Evolutionary conservation across 2,888 invertebrate species (phyloP), one percentile per base, ranked within the genome.

Genomic region (Apodemia hepburni): DNA sequence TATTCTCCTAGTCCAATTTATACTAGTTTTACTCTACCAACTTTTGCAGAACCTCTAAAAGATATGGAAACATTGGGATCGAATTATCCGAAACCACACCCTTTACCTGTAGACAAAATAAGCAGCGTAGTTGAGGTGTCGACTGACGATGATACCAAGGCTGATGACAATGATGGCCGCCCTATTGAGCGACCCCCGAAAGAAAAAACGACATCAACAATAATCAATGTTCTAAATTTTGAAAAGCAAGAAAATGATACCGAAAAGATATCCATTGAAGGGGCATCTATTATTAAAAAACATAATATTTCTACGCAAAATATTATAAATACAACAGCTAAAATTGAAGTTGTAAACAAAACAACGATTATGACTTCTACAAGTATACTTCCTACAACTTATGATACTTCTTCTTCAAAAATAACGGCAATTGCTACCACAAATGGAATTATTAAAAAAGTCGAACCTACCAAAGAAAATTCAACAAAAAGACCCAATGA

Each of bases 21-120:
- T 71, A 95, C 94, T 17, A 95, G 94, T 76, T 95, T 94, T 74
- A 94, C 94, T 22, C 90, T 94, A 75, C 94, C 95, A 0, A 93
- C 93, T 1, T 93, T 93, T 76, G 91, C 93, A 64, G 93, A 93
- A 2, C 93, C 93, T 51, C 79, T 92, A 8, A 92, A 93, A 69
- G 93, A 93, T 70, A 93, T 93, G 74, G 94, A 95, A 79, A 92
- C 92, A 18, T 82, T 95, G 64, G 95, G 95, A 1, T 89, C 92
- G 0, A 92, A 92, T 47, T 92, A 93, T 65, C 92, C 94, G 0
- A 93, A 93, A 74, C 93, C 95, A 11, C 94, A 95, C 80, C 95
- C 94, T 8, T 84, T 95, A 68, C 95, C 95, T 0, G 94, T 95
- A 11, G 93, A 94, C 74, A 93, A 93, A 86, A 93, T 95, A 66